Conservation (phyloP, 1,140 invertebrate genomes). For the Drosophila mauritiana region DNA sequence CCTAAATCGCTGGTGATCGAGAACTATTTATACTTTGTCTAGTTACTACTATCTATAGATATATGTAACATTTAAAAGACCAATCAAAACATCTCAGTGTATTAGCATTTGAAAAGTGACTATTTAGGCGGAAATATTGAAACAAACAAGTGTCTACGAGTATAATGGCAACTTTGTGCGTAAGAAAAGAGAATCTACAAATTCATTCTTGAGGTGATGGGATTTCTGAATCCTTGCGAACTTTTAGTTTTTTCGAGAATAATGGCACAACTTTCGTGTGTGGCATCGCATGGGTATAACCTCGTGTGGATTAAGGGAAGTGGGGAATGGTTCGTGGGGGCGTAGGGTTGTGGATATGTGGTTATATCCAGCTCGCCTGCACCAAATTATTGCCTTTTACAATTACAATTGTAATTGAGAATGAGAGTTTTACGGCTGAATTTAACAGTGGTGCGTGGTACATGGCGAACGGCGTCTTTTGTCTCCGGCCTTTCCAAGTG, state of each 20-base stretch:
- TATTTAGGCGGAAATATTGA: no score
- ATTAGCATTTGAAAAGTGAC: no score
- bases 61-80: no score
- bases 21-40: no score
- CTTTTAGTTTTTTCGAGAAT: not conserved
- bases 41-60: no score
- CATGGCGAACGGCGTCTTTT: slow-evolving; percentile 19
- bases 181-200: not conserved
- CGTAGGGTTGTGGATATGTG: not conserved
- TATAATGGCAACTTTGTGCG: no score
- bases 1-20: not conserved
- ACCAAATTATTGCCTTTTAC: slow-evolving; percentile 46
- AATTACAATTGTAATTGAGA: slow-evolving; percentile 70
- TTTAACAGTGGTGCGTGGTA: slow-evolving; percentile 33
- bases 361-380: slow-evolving; percentile 1
- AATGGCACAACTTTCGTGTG: not conserved
- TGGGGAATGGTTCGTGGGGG: not conserved
- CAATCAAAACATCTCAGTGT: no score
- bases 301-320: not conserved
- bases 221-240: not conserved
- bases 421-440: slow-evolving; percentile 34
- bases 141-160: not conserved
- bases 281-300: not conserved
- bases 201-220: not conserved
- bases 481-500: slow-evolving; percentile 2